Percentiles rank a stretch among this genome's conserved stretches.
Conservation (phyloP, 2,888 invertebrate species). For the Catocala nupta region DNA sequence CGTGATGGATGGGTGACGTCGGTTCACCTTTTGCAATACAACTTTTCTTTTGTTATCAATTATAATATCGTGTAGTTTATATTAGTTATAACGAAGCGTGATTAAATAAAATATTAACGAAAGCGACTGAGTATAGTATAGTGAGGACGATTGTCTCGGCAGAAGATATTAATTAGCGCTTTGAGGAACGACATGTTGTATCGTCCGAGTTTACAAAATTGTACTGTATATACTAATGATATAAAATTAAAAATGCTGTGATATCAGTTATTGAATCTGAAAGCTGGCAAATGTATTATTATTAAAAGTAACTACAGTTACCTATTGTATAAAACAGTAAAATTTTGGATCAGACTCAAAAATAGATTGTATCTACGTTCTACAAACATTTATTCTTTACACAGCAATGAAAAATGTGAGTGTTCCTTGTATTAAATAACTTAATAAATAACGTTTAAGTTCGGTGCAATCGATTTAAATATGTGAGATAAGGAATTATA, state of each 20-base stretch:
- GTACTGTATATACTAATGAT: constrained; percentile 58
- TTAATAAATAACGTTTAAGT: constrained; percentile 47
- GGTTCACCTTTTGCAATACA: constrained; percentile 67
- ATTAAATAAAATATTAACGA: constrained; percentile 64
- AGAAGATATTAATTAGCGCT: constrained; percentile 49
- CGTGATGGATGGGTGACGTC: constrained; percentile 81
- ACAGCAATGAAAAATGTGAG: constrained; percentile 36
- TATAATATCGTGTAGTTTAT: constrained; percentile 68
- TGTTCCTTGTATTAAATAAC: constrained; percentile 45
- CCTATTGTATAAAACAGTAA: not conserved
- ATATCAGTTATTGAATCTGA: constrained; percentile 81
- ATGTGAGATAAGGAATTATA: not conserved
- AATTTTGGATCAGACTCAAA: not conserved
- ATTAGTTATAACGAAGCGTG: constrained; percentile 61
- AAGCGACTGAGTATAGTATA: constrained; percentile 78
- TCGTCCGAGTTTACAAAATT: constrained; percentile 57
- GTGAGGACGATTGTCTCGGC: constrained; percentile 48
- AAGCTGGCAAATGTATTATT: constrained; percentile 51
- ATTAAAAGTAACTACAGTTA: constrained; percentile 22
- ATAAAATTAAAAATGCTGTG: constrained; percentile 68
- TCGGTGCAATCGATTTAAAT: constrained; percentile 47
- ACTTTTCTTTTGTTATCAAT: constrained; percentile 57
- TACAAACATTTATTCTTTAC: not conserved
- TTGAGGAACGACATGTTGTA: constrained; percentile 45
- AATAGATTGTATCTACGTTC: too few relatives aligned